phyloP scores from a whole-genome alignment of 2,113 vertebrate genomes.

The Anolis sagrei region DNA sequence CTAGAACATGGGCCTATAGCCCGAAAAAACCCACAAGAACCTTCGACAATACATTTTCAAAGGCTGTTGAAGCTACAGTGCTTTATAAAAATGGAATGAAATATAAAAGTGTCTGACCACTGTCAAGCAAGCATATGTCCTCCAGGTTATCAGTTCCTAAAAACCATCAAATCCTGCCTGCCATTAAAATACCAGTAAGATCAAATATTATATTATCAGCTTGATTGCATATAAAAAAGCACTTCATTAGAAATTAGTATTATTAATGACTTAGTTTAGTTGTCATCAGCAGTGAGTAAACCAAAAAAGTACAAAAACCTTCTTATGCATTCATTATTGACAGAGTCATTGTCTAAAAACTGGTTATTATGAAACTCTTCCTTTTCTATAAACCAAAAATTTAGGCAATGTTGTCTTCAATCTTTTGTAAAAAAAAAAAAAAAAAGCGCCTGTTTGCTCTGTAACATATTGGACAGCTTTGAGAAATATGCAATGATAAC shows the following conservation, averaged over 20 bases:
- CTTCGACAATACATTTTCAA: too few relatives aligned
- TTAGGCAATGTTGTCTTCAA: constrained; percentile 3
- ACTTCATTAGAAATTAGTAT: not conserved
- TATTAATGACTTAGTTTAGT: not conserved
- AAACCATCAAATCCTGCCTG: constrained; percentile 16
- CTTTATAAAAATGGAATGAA: constrained; percentile 30
- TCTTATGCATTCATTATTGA: accelerated
- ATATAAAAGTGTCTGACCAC: constrained; percentile 9
- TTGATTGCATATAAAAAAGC: constrained; percentile 27
- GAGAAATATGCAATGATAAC: not conserved
- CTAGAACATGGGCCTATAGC: too few relatives aligned
- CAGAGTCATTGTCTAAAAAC: not conserved
- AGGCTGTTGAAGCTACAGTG: constrained; percentile 42
- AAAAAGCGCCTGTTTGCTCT: constrained; percentile 31
- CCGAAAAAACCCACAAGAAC: too few relatives aligned
- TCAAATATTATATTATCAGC: not conserved
- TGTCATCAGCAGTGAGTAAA: constrained; percentile 21
- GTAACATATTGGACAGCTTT: not conserved
- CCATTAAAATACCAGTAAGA: constrained; percentile 4
- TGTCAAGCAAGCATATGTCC: not conserved
- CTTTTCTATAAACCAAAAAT: not conserved
- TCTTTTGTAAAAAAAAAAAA: constrained; percentile 36
- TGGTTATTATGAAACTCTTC: not conserved
- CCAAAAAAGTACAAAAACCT: constrained; percentile 39
- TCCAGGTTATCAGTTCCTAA: not conserved